Conservation (phyloP, 2,888 invertebrate genomes). For the Beris morrisii region DNA sequence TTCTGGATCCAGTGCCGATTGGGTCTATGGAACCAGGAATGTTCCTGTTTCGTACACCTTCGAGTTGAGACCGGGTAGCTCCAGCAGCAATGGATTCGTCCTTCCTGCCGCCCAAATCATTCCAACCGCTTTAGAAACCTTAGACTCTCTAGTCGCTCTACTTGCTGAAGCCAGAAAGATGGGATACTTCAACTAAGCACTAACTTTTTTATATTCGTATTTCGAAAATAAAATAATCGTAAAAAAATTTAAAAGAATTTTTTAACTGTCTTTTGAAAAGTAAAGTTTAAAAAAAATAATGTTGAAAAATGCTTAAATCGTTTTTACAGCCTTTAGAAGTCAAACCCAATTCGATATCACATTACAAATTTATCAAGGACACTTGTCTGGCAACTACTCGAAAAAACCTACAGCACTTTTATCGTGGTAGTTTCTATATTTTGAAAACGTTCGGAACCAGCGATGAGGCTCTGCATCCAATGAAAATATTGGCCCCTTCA, state of each 20-base stretch:
- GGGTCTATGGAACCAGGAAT: slow-evolving; percentile 62
- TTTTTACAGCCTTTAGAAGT: no score
- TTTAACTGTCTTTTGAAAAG: no score
- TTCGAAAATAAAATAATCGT: neutral
- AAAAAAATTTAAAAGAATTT: neutral
- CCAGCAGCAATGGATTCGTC: slow-evolving; percentile 60
- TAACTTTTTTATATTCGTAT: neutral
- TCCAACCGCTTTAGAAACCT: slow-evolving; percentile 65
- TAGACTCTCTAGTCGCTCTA: slow-evolving; percentile 59
- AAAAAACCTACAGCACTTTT: no score
- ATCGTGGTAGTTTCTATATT: no score
- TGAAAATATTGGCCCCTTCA: no score
- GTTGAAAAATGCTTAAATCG: no score
- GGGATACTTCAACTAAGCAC: slow-evolving; percentile 48
- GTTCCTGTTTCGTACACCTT: slow-evolving; percentile 64
- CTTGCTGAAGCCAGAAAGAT: slow-evolving; percentile 57
- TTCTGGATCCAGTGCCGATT: slow-evolving; percentile 66
- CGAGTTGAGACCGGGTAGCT: slow-evolving; percentile 58
- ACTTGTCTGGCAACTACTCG: no score
- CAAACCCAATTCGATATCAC: no score
- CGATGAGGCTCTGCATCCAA: no score
- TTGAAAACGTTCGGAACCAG: no score
- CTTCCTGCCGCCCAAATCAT: slow-evolving; percentile 67
- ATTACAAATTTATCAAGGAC: no score
- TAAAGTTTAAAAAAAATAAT: no score